Conservation (phyloP, 2,888 invertebrate genomes). For the Drosophila colorata region DNA sequence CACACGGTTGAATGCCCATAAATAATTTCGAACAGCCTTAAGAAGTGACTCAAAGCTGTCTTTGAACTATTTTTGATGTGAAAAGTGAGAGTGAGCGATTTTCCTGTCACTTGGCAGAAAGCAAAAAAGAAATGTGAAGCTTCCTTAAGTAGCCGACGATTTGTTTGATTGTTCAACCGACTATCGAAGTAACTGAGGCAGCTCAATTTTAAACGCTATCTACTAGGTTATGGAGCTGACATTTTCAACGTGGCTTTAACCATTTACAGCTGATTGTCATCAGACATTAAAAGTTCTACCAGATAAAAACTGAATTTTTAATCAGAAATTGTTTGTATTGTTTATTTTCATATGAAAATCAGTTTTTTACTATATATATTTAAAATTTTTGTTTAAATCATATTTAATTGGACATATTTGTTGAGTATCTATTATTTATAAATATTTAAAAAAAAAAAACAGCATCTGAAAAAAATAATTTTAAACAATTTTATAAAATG, state of each 20-base stretch:
- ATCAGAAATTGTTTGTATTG: background rate
- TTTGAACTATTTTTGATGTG: constrained; percentile 45
- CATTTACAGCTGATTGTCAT: background rate
- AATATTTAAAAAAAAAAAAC: too few species aligned
- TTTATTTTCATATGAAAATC: too few species aligned
- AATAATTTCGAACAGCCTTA: constrained; percentile 20
- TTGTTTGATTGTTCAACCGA: constrained; percentile 36
- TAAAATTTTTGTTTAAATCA: too few species aligned
- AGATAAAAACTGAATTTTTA: background rate
- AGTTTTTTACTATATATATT: too few species aligned
- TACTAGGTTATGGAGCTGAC: constrained; percentile 14
- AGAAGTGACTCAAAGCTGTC: constrained; percentile 47
- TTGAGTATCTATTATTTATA: too few species aligned
- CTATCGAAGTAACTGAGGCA: background rate
- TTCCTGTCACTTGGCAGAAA: constrained; percentile 50
- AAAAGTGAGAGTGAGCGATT: constrained; percentile 74
- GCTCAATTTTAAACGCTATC: constrained; percentile 12
- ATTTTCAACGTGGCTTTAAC: background rate
- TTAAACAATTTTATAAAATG: too few species aligned
- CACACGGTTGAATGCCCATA: constrained; percentile 31
- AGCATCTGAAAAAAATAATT: too few species aligned
- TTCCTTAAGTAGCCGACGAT: constrained; percentile 8
- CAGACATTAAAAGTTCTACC: background rate
- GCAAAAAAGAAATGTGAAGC: constrained; percentile 8
- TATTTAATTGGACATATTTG: too few species aligned